These are phyloP conservation scores for Dryoscopus gambensis DNA, from an alignment of 2,113 vertebrate genomes.

Conservation along the genomic window DNA sequence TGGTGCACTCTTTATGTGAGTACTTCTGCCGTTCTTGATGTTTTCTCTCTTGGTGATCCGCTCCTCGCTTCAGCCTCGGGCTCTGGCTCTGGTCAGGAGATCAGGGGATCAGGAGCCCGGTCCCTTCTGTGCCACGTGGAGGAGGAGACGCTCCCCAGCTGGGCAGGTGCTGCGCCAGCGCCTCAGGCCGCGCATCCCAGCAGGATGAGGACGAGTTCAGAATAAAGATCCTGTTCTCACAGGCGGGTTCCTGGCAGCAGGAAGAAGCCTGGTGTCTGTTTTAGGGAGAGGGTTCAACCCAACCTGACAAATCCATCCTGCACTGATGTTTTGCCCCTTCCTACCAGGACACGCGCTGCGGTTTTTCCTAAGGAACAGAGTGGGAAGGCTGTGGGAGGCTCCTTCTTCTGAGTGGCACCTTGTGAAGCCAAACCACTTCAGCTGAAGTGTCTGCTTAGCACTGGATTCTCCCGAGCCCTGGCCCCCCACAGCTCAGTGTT, in stretches of 20 bases:
- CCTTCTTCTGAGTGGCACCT: background rate
- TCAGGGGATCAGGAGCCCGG: background rate
- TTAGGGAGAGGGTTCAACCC: background rate
- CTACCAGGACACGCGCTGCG: accelerated
- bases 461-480: background rate
- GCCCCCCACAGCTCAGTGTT: background rate
- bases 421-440: background rate
- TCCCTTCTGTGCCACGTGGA: background rate
- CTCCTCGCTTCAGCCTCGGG: background rate
- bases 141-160: background rate
- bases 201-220: background rate
- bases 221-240: background rate
- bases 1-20: conserved; percentile 1
- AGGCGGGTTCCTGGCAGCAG: background rate
- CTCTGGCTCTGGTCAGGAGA: background rate
- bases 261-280: background rate
- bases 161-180: accelerated
- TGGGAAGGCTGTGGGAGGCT: background rate
- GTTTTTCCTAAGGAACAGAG: background rate
- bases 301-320: background rate
- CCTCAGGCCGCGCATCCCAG: accelerated
- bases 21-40: background rate
- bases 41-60: background rate
- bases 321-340: background rate
- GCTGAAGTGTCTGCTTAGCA: background rate